Conservation (phyloP, 2,888 invertebrate species). For the Tenthredo mesomela region DNA sequence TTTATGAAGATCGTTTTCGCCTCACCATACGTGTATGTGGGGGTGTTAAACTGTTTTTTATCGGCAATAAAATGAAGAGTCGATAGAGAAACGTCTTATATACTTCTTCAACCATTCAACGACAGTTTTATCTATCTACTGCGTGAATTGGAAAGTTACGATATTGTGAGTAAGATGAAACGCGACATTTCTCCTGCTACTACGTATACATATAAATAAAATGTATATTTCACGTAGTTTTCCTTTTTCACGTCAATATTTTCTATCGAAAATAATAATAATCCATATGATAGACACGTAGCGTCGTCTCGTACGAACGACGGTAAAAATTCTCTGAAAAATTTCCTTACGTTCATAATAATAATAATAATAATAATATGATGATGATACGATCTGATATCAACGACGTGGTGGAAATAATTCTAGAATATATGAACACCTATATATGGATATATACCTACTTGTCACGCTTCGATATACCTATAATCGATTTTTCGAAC, state of each 20-base stretch:
- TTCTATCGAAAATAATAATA: background rate
- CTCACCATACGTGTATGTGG: too few species aligned
- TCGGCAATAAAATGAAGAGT: background rate
- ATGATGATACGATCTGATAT: background rate
- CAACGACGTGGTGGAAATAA: background rate
- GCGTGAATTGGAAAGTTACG: background rate
- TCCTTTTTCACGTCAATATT: background rate
- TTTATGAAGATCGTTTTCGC: background rate
- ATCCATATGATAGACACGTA: background rate
- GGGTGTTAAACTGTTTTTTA: background rate
- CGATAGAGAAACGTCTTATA: background rate
- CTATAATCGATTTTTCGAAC: too few species aligned
- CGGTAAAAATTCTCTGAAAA: background rate
- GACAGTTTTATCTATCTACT: background rate
- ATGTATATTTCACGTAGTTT: background rate
- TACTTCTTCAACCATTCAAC: background rate
- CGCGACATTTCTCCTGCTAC: background rate
- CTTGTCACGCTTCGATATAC: too few species aligned
- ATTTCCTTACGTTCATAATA: too few species aligned
- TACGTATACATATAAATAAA: background rate
- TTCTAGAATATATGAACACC: background rate
- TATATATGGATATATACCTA: too few species aligned
- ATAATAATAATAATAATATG: too few species aligned
- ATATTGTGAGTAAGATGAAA: background rate
- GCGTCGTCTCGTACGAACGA: background rate